Conservation (phyloP, 2,888 invertebrate genomes). For the Cenopis cana region DNA sequence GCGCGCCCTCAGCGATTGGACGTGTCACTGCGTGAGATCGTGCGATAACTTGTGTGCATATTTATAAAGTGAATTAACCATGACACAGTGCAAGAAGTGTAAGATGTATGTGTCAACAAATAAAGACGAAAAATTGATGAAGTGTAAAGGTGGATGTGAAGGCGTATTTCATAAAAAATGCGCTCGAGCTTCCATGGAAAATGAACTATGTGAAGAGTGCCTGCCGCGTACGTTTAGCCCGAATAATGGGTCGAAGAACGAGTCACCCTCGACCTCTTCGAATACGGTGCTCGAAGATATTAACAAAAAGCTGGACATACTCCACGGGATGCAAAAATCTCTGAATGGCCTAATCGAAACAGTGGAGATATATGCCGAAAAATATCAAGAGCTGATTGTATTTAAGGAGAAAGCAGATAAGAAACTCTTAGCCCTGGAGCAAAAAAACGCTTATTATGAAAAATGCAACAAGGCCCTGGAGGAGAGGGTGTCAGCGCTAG, state of each 20-base stretch:
- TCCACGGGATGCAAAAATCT: too few relatives aligned
- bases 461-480: too few relatives aligned
- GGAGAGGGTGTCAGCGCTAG: too few relatives aligned
- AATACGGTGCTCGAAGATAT: not conserved
- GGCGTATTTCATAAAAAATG: not conserved
- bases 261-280: not conserved
- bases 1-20: not conserved
- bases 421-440: too few relatives aligned
- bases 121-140: not conserved
- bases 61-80: not conserved
- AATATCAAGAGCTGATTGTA: too few relatives aligned
- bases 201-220: not conserved
- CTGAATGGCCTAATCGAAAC: too few relatives aligned
- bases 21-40: not conserved
- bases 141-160: not conserved
- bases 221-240: not conserved
- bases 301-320: not conserved
- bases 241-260: not conserved
- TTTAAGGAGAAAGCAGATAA: too few relatives aligned
- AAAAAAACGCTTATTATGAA: too few relatives aligned
- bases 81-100: slow-evolving; percentile 3
- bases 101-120: not conserved
- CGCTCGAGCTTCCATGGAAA: not conserved
- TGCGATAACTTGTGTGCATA: not conserved
- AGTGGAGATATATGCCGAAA: too few relatives aligned